Conservation (phyloP, 2,888 invertebrate species). For the Cheilosia pagana region DNA sequence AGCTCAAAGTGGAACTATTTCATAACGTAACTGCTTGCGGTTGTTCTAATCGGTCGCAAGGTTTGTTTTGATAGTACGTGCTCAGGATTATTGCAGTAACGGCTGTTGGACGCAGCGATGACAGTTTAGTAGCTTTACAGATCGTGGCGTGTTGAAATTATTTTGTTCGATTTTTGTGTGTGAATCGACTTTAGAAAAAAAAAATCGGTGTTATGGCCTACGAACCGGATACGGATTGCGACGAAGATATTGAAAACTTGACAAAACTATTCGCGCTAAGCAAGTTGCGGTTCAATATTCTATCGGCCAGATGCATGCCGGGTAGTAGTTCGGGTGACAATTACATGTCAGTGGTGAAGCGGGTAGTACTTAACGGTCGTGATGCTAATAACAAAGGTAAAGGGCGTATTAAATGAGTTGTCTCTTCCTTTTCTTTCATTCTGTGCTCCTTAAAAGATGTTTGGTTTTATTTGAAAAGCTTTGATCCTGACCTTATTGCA, state of each 20-base stretch:
- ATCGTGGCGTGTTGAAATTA: constrained; percentile 20
- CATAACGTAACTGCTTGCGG: constrained; percentile 32
- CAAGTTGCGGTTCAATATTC: constrained; percentile 78
- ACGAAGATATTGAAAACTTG: constrained; percentile 80
- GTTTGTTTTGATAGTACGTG: constrained; percentile 9
- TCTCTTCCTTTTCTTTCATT: not conserved
- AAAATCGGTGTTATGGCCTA: constrained; percentile 61
- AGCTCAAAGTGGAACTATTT: constrained; percentile 45
- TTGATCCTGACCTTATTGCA: constrained; percentile 56
- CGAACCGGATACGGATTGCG: constrained; percentile 75
- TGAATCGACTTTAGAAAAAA: not conserved
- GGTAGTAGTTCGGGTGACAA: constrained; percentile 82
- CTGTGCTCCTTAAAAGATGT: not conserved
- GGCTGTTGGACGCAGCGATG: constrained; percentile 35
- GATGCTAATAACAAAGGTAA: constrained; percentile 76
- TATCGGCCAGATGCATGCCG: constrained; percentile 77
- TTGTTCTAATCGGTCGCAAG: constrained; percentile 8
- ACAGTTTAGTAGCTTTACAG: constrained; percentile 54
- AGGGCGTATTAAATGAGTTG: not conserved
- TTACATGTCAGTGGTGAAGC: constrained; percentile 83
- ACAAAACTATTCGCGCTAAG: constrained; percentile 76
- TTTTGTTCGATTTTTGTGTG: constrained; percentile 12
- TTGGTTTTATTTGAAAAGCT: constrained; percentile 42
- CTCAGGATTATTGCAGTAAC: constrained; percentile 19
- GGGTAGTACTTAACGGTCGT: constrained; percentile 78